Evolutionary conservation across 1,140 invertebrate species (phyloP), one percentile per base, ranked within the genome.

Genomic region (Brachionus calyciflorus): DNA sequence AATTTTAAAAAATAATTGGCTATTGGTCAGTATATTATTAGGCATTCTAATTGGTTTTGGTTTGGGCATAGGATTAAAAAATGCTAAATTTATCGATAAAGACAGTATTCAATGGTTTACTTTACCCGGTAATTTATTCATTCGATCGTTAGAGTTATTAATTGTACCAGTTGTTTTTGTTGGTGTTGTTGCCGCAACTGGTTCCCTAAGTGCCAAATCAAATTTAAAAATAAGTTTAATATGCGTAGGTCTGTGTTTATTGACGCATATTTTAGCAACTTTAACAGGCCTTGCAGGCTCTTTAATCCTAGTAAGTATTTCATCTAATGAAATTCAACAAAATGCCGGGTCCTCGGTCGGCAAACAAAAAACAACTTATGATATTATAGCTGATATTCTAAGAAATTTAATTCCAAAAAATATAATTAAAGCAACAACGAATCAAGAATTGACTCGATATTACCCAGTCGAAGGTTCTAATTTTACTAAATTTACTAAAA

Each of bases 341-440:
- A 24, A 41, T 14, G n/a, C 2, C 24, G 17, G 21, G 3, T 21
- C 41, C 12, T 44, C 60, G 12, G 40, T 44, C 3, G 60, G 40
- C 7, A 73, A 73, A 53, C 51, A 73, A 37, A 73, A 73, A 41
- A 73, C 46, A 21, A 49, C 69, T 19, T 73, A 73, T 17, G 69
- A 73, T 30, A 55, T 73, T 33, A 73, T 73, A 37, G 44, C 69
- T 51, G 69, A 73, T 51, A 73, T 73, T 30, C 24, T 73, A 19
- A 33, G 24, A 37, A 55, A 49, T 30, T 41, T 73, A 30, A 73
- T 73, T 28, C 69, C 69, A 10, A 73, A 73, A 41, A 73, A 73
- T 10, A 73, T 73, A n/a, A 73, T 73, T 12, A 73, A 73, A 55
- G 69, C 69, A 17, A 73, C 69, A 3, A 73, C 69, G 19, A 49